Conservation (phyloP, 1,140 invertebrate species). For the Dolichoris vasculosae region DNA sequence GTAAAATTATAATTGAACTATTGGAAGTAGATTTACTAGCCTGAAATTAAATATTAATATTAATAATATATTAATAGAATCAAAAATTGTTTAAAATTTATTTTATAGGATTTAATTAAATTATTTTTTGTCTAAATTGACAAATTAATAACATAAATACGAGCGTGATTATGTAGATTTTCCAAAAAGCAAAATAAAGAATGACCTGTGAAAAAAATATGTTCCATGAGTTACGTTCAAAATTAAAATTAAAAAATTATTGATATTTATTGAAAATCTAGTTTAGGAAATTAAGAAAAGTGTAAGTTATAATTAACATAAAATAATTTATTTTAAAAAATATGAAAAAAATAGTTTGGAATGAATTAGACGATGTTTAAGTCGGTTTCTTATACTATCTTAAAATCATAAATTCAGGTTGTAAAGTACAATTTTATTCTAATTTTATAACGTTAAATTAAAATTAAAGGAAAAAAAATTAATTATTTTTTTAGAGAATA, state of each 20-base stretch:
- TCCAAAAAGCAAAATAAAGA: not conserved
- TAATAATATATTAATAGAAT: not conserved
- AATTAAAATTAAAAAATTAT: constrained; percentile 16
- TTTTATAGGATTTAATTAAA: not conserved
- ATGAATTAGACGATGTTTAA: not conserved
- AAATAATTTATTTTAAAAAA: not conserved
- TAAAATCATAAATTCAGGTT: not conserved
- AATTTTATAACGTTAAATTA: not conserved
- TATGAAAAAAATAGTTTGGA: not conserved
- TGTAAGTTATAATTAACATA: not conserved
- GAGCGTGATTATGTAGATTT: not conserved
- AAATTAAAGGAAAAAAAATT: not conserved
- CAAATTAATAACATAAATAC: not conserved
- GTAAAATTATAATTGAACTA: not conserved
- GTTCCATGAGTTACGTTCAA: not conserved
- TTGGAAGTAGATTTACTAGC: not conserved
- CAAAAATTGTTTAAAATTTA: not conserved
- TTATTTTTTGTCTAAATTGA: too few species aligned
- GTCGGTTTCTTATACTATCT: not conserved
- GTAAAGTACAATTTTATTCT: not conserved
- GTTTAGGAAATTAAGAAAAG: not conserved
- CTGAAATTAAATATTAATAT: not conserved
- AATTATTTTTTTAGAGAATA: not conserved
- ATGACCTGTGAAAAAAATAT: not conserved
- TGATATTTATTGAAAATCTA: not conserved